These are phyloP conservation scores for Metopia argyrocephala DNA, from an alignment of 2,888 invertebrate species.

Conservation along the genomic window DNA sequence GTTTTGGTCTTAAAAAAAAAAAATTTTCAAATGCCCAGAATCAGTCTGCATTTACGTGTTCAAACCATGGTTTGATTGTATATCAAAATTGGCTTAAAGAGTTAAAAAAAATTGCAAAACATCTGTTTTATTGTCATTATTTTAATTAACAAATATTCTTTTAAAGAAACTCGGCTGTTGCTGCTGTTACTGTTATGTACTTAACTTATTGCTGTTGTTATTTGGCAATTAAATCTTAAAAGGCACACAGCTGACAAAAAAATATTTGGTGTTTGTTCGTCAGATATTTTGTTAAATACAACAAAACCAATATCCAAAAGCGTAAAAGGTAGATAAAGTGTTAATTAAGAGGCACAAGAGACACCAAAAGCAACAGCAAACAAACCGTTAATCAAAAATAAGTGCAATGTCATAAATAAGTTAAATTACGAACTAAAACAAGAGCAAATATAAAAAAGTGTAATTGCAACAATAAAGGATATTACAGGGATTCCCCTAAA, in stretches of 20 bases:
- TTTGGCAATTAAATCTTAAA: slow-evolving; percentile 10
- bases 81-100: background rate
- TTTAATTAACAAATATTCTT: slow-evolving; percentile 2
- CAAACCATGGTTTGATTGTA: too few relatives aligned
- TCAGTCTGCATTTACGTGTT: too few relatives aligned
- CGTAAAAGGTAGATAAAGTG: slow-evolving; percentile 49
- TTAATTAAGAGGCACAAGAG: slow-evolving; percentile 42
- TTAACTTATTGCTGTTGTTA: too few relatives aligned
- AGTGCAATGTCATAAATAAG: background rate
- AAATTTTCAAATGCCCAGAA: too few relatives aligned
- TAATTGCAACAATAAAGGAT: slow-evolving; percentile 18
- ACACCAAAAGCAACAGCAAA: slow-evolving; percentile 3
- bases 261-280: slow-evolving; percentile 1
- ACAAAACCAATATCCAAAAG: slow-evolving; percentile 3
- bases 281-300: background rate
- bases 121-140: slow-evolving; percentile 18
- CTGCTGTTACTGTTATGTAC: background rate
- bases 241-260: background rate
- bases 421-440: slow-evolving; percentile 28
- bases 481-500: too few relatives aligned
- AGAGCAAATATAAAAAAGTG: slow-evolving; percentile 33
- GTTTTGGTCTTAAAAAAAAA: too few relatives aligned
- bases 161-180: slow-evolving; percentile 20
- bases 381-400: too few relatives aligned
- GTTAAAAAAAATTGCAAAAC: slow-evolving; percentile 14